Conservation (phyloP, 1,140 invertebrate species). For the Drosophila teissieri region DNA sequence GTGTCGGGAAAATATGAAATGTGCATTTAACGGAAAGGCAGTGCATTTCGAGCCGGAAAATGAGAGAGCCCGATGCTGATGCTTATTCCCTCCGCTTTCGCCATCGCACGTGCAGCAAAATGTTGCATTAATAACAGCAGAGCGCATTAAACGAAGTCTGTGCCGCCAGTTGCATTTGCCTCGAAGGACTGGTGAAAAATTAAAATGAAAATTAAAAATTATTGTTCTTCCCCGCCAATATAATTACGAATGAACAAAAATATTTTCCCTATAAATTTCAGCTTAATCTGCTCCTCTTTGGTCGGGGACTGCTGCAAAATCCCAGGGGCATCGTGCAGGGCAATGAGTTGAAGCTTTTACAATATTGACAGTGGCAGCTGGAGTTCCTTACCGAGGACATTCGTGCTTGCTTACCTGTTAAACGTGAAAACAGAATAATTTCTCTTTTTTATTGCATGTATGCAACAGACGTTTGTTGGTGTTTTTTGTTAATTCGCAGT, state of each 20-base stretch:
- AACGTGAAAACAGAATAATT: slow-evolving; percentile 16
- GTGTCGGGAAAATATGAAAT: slow-evolving; percentile 67
- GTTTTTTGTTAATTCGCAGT: slow-evolving; percentile 2
- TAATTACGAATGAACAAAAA: slow-evolving; percentile 34
- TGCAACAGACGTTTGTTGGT: slow-evolving; percentile 1
- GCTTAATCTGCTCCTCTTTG: slow-evolving; percentile 53
- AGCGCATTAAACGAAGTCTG: slow-evolving; percentile 69
- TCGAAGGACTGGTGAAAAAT: slow-evolving; percentile 57
- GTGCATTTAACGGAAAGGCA: slow-evolving; percentile 46
- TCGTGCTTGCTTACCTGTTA: slow-evolving; percentile 42
- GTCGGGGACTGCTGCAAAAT: neutral
- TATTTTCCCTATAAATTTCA: slow-evolving; percentile 41
- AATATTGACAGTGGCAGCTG: slow-evolving; percentile 61
- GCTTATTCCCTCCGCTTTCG: neutral
- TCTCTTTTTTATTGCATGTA: neutral
- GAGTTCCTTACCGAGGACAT: slow-evolving; percentile 47
- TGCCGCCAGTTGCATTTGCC: slow-evolving; percentile 25
- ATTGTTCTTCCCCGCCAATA: slow-evolving; percentile 39
- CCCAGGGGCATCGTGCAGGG: slow-evolving; percentile 1
- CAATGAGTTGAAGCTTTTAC: slow-evolving; percentile 19
- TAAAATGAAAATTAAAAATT: slow-evolving; percentile 57
- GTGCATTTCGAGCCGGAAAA: slow-evolving; percentile 34
- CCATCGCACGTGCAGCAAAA: slow-evolving; percentile 47
- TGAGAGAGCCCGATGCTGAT: neutral
- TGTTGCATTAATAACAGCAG: slow-evolving; percentile 65